Percentiles rank a stretch among this genome's conserved stretches.
phyloP scores from a whole-genome alignment of 1,140 invertebrate species.

The Drosophila sp. region DNA sequence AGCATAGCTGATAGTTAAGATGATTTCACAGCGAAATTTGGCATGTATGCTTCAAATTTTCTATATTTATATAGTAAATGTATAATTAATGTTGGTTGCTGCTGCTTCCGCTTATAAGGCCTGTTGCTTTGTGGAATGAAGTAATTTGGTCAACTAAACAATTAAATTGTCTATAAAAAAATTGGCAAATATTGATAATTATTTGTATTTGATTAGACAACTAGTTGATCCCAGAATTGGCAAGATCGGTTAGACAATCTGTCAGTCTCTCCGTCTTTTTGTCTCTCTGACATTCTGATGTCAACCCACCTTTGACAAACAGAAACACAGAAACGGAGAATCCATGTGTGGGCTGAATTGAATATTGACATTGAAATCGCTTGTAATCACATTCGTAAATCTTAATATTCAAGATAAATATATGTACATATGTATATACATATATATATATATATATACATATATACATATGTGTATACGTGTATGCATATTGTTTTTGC shows the following conservation, averaged over 20 bases:
- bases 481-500: slow-evolving; percentile 12
- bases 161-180: slow-evolving; percentile 31
- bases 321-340: slow-evolving; percentile 10
- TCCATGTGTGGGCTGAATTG: slow-evolving; percentile 8
- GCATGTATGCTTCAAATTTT: slow-evolving; percentile 6
- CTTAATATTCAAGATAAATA: slow-evolving; percentile 2
- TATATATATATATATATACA: neutral
- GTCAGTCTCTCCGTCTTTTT: neutral
- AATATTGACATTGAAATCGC: slow-evolving; percentile 8
- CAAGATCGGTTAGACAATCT: slow-evolving; percentile 30
- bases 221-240: slow-evolving; percentile 53
- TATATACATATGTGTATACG: neutral
- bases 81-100: neutral
- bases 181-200: slow-evolving; percentile 32
- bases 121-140: slow-evolving; percentile 16
- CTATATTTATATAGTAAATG: neutral
- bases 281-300: neutral
- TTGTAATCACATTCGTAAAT: slow-evolving; percentile 8
- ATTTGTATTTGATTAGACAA: slow-evolving; percentile 54
- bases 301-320: slow-evolving; percentile 13
- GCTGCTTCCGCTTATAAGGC: neutral
- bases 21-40: slow-evolving; percentile 6
- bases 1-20: neutral
- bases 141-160: slow-evolving; percentile 29
- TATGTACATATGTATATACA: neutral